These are phyloP conservation scores for Clamator glandarius DNA, from an alignment of 2,797 vertebrate genomes.

Conservation along the genomic window DNA sequence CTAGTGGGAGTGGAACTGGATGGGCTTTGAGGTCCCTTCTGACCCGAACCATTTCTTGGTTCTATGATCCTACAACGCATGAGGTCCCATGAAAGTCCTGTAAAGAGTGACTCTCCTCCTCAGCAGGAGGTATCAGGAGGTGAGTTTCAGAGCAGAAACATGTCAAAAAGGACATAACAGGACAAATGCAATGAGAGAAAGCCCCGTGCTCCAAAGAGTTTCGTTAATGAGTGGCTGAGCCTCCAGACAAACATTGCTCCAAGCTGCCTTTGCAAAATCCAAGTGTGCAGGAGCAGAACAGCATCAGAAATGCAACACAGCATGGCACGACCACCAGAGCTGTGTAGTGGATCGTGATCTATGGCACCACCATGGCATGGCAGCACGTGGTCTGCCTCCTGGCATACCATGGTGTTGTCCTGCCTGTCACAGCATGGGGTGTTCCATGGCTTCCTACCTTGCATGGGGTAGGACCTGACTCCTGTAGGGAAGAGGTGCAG, in stretches of 20 bases:
- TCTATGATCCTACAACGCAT: too few species aligned
- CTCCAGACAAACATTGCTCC: not conserved
- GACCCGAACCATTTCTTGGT: too few species aligned
- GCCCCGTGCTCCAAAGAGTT: rapidly evolving
- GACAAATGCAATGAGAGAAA: not conserved
- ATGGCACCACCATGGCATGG: rapidly evolving
- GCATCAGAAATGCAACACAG: not conserved
- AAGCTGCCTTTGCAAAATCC: rapidly evolving
- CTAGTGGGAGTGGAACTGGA: too few species aligned
- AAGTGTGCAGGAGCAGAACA: rapidly evolving
- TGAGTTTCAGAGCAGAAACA: not conserved
- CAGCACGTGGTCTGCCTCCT: too few species aligned
- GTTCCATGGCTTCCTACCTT: not conserved
- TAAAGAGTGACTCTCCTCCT: not conserved
- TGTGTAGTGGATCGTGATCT: rapidly evolving
- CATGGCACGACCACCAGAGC: rapidly evolving
- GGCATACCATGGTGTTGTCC: not conserved
- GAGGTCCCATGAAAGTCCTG: not conserved
- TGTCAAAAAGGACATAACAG: not conserved
- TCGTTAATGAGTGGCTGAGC: not conserved
- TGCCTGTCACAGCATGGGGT: not conserved
- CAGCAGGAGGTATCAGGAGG: not conserved
- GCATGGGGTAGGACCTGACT: not conserved
- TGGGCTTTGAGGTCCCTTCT: too few species aligned
- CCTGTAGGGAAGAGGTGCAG: not conserved